Conservation (phyloP, 2,113 vertebrate genomes). For the Lota lota region DNA sequence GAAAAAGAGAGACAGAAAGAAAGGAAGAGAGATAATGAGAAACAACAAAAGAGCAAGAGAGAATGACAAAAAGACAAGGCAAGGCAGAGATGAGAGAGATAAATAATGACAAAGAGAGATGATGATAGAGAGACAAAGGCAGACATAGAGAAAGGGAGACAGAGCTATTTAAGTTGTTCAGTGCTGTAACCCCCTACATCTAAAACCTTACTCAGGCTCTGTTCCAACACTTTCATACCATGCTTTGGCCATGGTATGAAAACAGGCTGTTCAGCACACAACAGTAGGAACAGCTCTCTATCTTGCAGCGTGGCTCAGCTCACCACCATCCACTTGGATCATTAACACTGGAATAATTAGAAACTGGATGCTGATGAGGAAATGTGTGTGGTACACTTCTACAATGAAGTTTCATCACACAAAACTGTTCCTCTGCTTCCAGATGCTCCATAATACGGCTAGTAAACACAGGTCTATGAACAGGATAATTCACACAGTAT, state of each 20-base stretch:
- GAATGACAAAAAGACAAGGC: neutral
- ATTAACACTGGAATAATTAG: constrained; percentile 45
- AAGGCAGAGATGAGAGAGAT: neutral
- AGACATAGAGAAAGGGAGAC: neutral
- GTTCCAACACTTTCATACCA: constrained; percentile 23
- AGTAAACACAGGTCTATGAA: neutral
- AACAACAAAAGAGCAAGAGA: neutral
- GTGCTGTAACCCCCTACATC: neutral
- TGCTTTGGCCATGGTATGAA: constrained; percentile 33
- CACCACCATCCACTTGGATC: constrained; percentile 38
- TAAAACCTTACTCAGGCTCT: neutral
- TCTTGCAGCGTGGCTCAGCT: constrained; percentile 41
- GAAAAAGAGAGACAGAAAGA: no score
- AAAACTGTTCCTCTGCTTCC: no score
- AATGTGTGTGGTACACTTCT: neutral
- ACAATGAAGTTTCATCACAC: no score
- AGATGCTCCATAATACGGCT: neutral
- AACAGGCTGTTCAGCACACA: constrained; percentile 32
- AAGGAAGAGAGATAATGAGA: neutral
- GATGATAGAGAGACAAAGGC: neutral
- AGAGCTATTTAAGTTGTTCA: no score
- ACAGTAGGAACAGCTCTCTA: constrained; percentile 33
- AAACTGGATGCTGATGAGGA: constrained; percentile 19
- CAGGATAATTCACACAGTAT: neutral
- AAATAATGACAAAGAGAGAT: neutral